These are phyloP conservation scores for Xiphorhynchus erythropygius DNA, from an alignment of 2,797 vertebrate genomes.

Conservation along the genomic window DNA sequence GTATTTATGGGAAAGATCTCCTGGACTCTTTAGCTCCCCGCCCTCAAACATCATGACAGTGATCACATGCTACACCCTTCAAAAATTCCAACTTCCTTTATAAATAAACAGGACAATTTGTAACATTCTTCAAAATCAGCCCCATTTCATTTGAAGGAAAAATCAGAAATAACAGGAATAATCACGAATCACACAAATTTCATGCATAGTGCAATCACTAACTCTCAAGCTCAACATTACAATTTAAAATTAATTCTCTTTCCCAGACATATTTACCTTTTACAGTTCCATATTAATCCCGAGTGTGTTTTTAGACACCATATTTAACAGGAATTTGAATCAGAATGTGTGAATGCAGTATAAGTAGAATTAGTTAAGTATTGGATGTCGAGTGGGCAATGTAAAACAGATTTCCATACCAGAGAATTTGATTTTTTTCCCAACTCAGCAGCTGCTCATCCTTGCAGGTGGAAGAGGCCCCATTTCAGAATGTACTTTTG, in stretches of 20 bases:
- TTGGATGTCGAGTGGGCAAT: not conserved
- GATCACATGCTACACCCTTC: not conserved
- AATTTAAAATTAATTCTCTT: not conserved
- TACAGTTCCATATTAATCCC: not conserved
- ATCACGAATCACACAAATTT: not conserved
- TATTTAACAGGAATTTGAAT: not conserved
- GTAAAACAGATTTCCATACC: not conserved
- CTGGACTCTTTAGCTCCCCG: not conserved
- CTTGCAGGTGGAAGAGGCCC: not conserved
- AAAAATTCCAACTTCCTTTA: not conserved
- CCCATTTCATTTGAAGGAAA: not conserved
- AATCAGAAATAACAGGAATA: not conserved
- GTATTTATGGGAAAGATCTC: slow-evolving; percentile 32
- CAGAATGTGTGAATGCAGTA: not conserved
- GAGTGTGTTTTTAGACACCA: not conserved
- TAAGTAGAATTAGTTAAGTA: not conserved
- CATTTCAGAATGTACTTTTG: not conserved
- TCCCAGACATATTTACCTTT: not conserved
- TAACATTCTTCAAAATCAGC: not conserved
- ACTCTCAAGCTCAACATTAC: not conserved
- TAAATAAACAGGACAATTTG: not conserved
- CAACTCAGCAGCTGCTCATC: not conserved
- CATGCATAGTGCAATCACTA: not conserved
- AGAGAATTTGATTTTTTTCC: not conserved
- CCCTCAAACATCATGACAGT: not conserved